Conservation (phyloP, 92 coral and sea anemone genomes). For the Palythoa grandiflora region DNA sequence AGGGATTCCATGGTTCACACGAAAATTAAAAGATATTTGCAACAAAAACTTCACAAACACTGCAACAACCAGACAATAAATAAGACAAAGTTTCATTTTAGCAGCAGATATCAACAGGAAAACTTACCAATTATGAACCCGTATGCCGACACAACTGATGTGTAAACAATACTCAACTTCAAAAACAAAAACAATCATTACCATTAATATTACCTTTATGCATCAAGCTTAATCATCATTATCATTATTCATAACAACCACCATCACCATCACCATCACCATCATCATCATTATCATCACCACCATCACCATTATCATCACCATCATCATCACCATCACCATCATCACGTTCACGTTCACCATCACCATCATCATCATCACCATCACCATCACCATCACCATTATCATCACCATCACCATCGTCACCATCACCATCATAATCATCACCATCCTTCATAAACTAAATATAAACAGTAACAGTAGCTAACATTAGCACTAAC, state of each 20-base stretch:
- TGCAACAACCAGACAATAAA: too few species aligned
- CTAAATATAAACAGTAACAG: not conserved
- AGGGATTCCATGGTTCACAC: too few species aligned
- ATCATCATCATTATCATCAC: not conserved
- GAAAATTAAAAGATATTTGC: too few species aligned
- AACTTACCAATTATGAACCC: slow-evolving; percentile 90
- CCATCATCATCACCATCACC: too few species aligned
- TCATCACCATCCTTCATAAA: not conserved
- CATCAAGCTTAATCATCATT: too few species aligned
- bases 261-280: not conserved
- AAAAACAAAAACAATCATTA: slow-evolving; percentile 13
- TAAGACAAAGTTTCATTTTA: too few species aligned
- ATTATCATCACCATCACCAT: not conserved
- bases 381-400: not conserved
- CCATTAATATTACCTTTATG: too few species aligned
- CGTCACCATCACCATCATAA: not conserved
- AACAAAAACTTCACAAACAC: too few species aligned
- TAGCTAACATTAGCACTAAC: not conserved
- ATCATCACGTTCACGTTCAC: too few species aligned
- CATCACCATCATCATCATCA: not conserved
- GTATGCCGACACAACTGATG: slow-evolving; percentile 89
- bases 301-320: not conserved
- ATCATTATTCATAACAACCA: not conserved
- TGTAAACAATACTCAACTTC: slow-evolving; percentile 86
- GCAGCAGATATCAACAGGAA: not conserved